A percentile compares a stretch with the other conserved stretches of the same genome.
Evolutionary conservation across 2,797 vertebrate genomes (phyloP).

Genomic region (Gallinago stenura): DNA sequence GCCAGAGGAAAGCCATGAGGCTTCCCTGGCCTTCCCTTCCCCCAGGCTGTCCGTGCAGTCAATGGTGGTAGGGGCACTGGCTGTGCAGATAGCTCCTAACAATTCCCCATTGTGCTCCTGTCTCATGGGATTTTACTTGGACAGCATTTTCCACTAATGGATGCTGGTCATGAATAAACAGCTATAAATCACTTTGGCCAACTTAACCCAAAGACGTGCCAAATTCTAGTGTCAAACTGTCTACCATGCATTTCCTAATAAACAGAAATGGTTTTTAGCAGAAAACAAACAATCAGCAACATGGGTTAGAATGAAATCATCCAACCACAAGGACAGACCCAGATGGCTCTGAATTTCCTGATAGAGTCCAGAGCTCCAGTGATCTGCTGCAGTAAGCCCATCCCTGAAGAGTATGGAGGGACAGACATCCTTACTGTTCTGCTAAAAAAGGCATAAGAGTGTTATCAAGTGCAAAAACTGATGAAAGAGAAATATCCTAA

Average conservation of each 20-base stretch:
- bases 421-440: background rate
- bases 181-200: constrained; percentile 55
- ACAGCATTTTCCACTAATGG: constrained; percentile 15
- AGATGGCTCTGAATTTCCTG: constrained; percentile 36
- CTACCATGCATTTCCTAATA: background rate
- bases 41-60: background rate
- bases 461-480: background rate
- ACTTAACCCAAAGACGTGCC: constrained; percentile 34
- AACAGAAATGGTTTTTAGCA: constrained; percentile 20
- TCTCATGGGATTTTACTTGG: background rate
- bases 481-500: background rate
- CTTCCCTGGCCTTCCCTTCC: too few species aligned
- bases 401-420: background rate
- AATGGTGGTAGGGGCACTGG: background rate
- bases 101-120: background rate
- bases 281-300: background rate
- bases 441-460: background rate
- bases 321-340: background rate
- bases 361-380: background rate
- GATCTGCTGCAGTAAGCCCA: background rate
- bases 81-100: background rate
- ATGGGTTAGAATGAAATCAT: background rate
- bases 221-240: constrained; percentile 37
- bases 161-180: constrained; percentile 59
- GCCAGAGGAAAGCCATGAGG: background rate